Evolutionary conservation across 2,113 vertebrate genomes (phyloP).

Genomic region (Bufo gargarizans): DNA sequence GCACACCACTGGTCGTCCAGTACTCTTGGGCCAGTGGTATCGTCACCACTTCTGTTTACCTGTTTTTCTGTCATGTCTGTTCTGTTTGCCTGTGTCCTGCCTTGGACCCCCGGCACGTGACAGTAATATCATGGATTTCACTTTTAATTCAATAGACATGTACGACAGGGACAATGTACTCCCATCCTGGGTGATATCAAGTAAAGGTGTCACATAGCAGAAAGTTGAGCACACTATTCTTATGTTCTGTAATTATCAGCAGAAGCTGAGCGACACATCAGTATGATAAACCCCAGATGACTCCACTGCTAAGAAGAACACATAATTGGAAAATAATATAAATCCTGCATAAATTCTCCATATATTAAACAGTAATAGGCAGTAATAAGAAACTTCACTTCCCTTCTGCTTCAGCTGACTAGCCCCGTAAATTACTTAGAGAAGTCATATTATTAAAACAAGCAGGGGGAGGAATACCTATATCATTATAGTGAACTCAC

Average conservation of each 20-base stretch:
- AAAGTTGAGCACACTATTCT: background rate
- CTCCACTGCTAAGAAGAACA: background rate
- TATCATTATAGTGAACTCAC: too few relatives aligned
- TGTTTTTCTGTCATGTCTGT: background rate
- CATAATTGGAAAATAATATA: background rate
- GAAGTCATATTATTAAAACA: background rate
- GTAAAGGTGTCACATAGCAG: background rate
- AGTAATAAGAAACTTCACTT: background rate
- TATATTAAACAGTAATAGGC: conserved; percentile 11
- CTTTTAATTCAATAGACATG: background rate
- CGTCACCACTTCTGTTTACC: too few relatives aligned
- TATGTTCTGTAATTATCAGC: background rate
- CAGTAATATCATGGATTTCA: background rate
- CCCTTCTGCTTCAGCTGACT: background rate
- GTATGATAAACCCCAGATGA: background rate
- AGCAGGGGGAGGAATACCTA: background rate
- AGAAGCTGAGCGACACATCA: background rate
- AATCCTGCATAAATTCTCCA: conserved; percentile 9
- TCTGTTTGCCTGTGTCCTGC: background rate
- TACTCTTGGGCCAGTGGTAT: too few relatives aligned
- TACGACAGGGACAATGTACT: background rate
- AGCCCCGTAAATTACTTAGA: background rate
- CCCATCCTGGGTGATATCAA: background rate
- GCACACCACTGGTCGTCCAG: too few relatives aligned
- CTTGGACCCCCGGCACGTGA: background rate